phyloP scores from a whole-genome alignment of 2,888 invertebrate species.

The Epirrhoe alternata region DNA sequence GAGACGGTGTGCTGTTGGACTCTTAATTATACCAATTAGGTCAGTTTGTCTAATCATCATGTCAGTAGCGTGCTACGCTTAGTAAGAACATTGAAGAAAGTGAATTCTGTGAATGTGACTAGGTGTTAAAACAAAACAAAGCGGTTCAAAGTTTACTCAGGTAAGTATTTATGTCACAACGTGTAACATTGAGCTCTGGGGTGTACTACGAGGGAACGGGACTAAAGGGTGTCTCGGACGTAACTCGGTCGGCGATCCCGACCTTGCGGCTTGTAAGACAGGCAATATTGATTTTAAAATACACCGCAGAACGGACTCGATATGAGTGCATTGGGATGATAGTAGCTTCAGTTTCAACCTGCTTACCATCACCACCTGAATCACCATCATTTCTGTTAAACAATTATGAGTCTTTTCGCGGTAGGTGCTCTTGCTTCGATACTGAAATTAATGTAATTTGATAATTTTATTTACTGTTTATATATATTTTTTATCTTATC shows the following conservation, averaged over 20 bases:
- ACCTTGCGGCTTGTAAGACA: slow-evolving; percentile 60
- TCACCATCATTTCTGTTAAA: no score
- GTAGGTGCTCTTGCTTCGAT: no score
- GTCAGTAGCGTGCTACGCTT: not conserved
- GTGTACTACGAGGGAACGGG: slow-evolving; percentile 66
- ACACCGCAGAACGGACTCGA: slow-evolving; percentile 46
- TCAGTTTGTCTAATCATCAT: not conserved
- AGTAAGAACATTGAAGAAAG: slow-evolving; percentile 10
- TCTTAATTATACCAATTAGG: slow-evolving; percentile 1
- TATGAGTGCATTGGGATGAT: slow-evolving; percentile 6
- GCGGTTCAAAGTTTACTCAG: slow-evolving; percentile 71
- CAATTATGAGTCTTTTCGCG: no score
- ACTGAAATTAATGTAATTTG: no score
- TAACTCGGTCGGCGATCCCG: slow-evolving; percentile 60
- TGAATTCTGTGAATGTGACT: slow-evolving; percentile 40
- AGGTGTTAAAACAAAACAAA: slow-evolving; percentile 68
- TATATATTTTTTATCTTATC: no score
- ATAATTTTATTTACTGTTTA: no score
- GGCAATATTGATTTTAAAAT: slow-evolving; percentile 68
- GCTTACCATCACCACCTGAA: no score
- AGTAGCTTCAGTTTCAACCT: not conserved
- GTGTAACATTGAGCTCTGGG: slow-evolving; percentile 70
- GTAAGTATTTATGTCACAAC: slow-evolving; percentile 77
- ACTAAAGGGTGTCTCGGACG: slow-evolving; percentile 64
- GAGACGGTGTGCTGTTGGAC: not conserved